These are phyloP conservation scores for Hylaea fasciaria DNA, from an alignment of 2,888 invertebrate species.

Conservation along the genomic window DNA sequence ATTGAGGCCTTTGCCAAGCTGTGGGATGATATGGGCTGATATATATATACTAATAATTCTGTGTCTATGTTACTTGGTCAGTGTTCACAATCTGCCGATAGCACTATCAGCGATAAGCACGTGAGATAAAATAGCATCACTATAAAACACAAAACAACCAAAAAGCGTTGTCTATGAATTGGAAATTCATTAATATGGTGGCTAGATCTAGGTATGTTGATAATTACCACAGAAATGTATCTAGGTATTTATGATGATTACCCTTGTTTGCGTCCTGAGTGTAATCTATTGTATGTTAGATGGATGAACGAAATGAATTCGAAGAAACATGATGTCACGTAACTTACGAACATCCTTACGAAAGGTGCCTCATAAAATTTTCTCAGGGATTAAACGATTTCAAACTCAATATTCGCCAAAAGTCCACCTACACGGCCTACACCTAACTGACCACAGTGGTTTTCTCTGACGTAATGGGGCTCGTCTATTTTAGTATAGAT, in stretches of 20 bases:
- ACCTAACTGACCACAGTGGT: conserved; percentile 18
- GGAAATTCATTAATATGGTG: neutral
- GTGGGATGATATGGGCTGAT: too few relatives aligned
- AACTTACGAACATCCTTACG: too few relatives aligned
- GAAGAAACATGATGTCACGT: too few relatives aligned
- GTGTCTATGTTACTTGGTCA: conserved; percentile 24
- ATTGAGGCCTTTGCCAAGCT: too few relatives aligned
- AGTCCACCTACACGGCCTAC: conserved; percentile 10
- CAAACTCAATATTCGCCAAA: conserved; percentile 1
- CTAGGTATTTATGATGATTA: too few relatives aligned
- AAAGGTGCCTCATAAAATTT: too few relatives aligned
- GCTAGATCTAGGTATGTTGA: too few relatives aligned
- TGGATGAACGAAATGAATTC: too few relatives aligned
- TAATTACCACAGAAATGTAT: too few relatives aligned
- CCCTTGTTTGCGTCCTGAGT: too few relatives aligned
- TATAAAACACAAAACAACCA: neutral
- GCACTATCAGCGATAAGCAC: conserved; percentile 24
- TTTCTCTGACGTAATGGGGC: conserved; percentile 19
- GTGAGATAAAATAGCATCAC: conserved; percentile 10
- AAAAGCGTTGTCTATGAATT: neutral
- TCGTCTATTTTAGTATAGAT: conserved; percentile 24
- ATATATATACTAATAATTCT: neutral
- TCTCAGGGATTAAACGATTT: neutral
- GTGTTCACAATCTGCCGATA: conserved; percentile 30
- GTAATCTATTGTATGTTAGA: too few relatives aligned